Base-by-base conservation (phyloP, 1,140 invertebrate species). In the Brachionus rubens region DNA sequence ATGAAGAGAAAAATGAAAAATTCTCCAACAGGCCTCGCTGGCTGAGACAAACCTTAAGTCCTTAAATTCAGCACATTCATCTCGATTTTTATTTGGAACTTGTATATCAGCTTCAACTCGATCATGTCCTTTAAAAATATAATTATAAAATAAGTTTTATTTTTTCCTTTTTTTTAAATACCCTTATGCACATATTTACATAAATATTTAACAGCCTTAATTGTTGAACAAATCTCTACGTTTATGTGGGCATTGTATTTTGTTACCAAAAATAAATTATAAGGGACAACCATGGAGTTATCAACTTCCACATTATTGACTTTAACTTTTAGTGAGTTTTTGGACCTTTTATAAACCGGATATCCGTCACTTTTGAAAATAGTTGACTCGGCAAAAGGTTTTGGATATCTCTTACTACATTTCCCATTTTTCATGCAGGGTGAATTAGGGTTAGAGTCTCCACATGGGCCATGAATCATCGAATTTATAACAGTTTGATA, bases 131-230 rank as follows among this genome's bases (percentile, higher is more conserved):
- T 46, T 46, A 2, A 46, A 7, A 16, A 14, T 14, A 36, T 36
- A 36, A 36, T 36, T 36, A n/a, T 40, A 12, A 40, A 12, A 40
- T 6, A 12, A 40, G 12, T 12, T 40, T 40, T 40, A 12, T 40
- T 12, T 12, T 52, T 36, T 40, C 54, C n/a, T 14, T 6, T 6
- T 30, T 65, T 47, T 62, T 6, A 40, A 12, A 12, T 79, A 80
- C 82, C 85, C 79, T 78, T 80, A 78, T 80, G 81, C 77, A 77
- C 81, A 82, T 52, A 86, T 82, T 30, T 79, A 78, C 30, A 85
- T 80, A 79, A 81, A 47, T 81, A 86, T 52, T 79, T 79, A 43
- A 78, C 77, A 16, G 52, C 48, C 33, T 78, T 79, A 6, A 75
- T 21, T n/a, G 76, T 78, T 14, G 9, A 62, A 41, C 78, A 79